Percentiles rank a stretch among this genome's conserved stretches.
These are phyloP conservation scores for Elephantulus edwardii DNA, from an alignment of 2,113 vertebrate genomes.

Conservation along the genomic window DNA sequence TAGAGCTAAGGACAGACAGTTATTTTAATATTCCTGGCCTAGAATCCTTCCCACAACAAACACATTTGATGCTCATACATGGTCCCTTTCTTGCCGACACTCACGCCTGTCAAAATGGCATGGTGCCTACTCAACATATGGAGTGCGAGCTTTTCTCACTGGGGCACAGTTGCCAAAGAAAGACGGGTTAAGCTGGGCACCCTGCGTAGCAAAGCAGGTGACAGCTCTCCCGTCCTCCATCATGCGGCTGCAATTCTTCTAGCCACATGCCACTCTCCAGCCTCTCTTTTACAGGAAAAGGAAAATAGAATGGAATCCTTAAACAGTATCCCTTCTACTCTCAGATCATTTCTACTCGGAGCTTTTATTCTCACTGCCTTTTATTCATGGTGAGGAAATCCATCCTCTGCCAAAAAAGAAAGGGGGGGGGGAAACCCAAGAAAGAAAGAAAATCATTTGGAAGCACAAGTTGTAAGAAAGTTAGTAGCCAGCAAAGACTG, in stretches of 20 bases:
- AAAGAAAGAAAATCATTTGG: too few species aligned
- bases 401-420: conserved; percentile 58
- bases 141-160: conserved; percentile 70
- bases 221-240: conserved; percentile 38
- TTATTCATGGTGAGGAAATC: conserved; percentile 55
- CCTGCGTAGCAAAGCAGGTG: conserved; percentile 57
- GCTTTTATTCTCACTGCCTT: conserved; percentile 54
- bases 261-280: conserved; percentile 9
- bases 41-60: conserved; percentile 75
- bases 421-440: too few species aligned
- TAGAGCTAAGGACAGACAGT: conserved; percentile 77
- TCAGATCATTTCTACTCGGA: conserved; percentile 32
- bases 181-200: conserved; percentile 72
- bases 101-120: conserved; percentile 74
- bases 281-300: conserved; percentile 39
- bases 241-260: conserved; percentile 43
- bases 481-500: conserved; percentile 62
- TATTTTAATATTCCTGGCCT: conserved; percentile 75
- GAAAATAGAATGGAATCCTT: background rate
- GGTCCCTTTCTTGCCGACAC: conserved; percentile 70
- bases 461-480: conserved; percentile 59
- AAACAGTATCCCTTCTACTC: conserved; percentile 21
- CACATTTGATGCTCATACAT: conserved; percentile 68
- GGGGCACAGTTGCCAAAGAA: conserved; percentile 79
- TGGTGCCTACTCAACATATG: conserved; percentile 78